Evolutionary conservation across 2,113 vertebrate species (phyloP).

Genomic region (human): DNA sequence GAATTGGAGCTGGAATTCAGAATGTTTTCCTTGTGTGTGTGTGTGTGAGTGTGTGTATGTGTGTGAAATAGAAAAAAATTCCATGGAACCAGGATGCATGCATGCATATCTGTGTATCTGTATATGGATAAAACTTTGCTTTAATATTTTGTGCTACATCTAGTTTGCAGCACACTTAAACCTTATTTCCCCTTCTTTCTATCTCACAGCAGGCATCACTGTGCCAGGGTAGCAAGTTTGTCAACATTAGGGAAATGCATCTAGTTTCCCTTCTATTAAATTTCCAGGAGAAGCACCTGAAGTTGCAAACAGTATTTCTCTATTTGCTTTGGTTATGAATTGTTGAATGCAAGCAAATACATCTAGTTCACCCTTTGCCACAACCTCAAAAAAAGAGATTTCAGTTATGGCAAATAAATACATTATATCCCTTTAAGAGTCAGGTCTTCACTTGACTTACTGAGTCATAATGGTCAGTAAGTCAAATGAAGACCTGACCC

Average conservation of each 20-base stretch:
- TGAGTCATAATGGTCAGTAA: not conserved
- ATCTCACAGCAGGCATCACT: not conserved
- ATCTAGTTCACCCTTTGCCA: not conserved
- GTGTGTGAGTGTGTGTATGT: not conserved
- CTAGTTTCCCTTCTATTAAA: not conserved
- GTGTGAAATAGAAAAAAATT: not conserved
- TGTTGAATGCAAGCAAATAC: not conserved
- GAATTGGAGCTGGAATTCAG: not conserved
- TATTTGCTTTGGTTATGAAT: not conserved
- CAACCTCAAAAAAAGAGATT: not conserved
- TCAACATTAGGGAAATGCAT: not conserved
- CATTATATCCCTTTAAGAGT: not conserved
- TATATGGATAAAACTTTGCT: not conserved
- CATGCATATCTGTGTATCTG: not conserved
- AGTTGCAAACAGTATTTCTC: not conserved
- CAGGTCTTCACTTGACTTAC: not conserved
- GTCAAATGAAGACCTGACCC: not conserved
- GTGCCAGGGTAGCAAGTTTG: not conserved
- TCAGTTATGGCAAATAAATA: not conserved
- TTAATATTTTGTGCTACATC: not conserved
- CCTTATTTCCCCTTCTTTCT: not conserved
- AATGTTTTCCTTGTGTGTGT: not conserved
- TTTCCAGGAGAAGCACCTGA: not conserved
- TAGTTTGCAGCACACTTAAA: not conserved
- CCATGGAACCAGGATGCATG: not conserved